Conservation (phyloP, 2,113 vertebrate genomes). For the Onychorhynchus coronatus region DNA sequence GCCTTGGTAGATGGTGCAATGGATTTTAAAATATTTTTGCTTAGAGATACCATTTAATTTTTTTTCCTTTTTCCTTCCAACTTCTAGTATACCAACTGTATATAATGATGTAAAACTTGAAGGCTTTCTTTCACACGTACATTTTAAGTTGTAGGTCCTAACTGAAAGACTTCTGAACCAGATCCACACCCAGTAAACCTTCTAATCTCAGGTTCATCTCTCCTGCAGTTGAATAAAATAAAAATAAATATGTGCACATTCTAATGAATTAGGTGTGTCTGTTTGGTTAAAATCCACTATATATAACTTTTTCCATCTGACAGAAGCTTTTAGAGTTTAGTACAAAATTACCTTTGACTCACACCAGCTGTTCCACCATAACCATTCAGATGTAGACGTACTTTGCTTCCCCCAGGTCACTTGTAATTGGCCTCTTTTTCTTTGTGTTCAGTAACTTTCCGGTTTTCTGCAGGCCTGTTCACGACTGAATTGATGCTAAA, state of each 20-base stretch:
- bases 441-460: constrained; percentile 16
- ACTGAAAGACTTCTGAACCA: not conserved
- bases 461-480: constrained; percentile 25
- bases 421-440: constrained; percentile 54
- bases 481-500: constrained; percentile 18
- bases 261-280: not conserved
- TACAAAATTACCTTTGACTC: constrained; percentile 1
- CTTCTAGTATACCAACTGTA: not conserved
- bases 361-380: not conserved
- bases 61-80: not conserved
- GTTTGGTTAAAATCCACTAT: not conserved
- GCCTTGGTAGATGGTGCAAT: not conserved
- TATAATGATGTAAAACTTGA: not conserved
- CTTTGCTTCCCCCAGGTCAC: constrained; percentile 36
- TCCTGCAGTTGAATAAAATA: not conserved
- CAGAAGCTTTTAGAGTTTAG: not conserved
- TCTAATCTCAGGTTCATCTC: not conserved
- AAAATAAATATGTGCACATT: constrained; percentile 7
- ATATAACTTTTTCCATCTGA: not conserved
- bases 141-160: not conserved
- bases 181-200: not conserved
- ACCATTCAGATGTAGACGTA: not conserved
- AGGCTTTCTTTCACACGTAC: not conserved
- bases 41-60: accelerated
- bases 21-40: not conserved